Base-by-base conservation (phyloP, 1,140 invertebrate genomes). In the Caenorhabditis latens region DNA sequence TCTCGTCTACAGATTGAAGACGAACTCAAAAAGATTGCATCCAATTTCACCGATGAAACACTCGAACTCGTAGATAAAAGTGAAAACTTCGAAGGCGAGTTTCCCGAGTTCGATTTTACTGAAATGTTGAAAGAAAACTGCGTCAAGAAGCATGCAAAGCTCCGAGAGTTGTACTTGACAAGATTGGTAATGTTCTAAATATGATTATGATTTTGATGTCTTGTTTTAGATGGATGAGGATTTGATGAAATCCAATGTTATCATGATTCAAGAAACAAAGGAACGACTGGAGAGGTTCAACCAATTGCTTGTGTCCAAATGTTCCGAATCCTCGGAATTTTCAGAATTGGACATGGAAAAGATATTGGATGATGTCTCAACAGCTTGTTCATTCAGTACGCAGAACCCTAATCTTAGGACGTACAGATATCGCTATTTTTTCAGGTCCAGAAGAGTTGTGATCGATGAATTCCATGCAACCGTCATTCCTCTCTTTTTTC, bases 321-420 rank as follows among this genome's bases (percentile, higher is more conserved):
- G 1, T 8, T 7, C 67, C 6, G 67, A 43, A 46, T 16, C 43
- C 2, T n/a, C 43, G 19, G n/a, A 3, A 32, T 53, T 46, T 19
- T 43, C 8, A 8, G 65, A 71, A 43, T 3, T 32, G 40, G 71
- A 79, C n/a, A 5, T 79, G 21, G 19, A 79, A 4, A 24, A 24
- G n/a, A 79, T 79, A 53, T n/a, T 79, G n/a, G 71, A 79, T 53
- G 71, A 79, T 14, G 71, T 79, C 13, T 79, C 71, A 40, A 79
- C 71, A n/a, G 43, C 46, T 79, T 46, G 42, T 14, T 79, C 71
- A 9, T 79, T 79, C 53, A 53, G 71, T 79, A n/a, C 53, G 71
- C 1, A 53, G 50, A 53, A 53, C 16, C 50, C 4, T 53, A 4
- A 53, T 53, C 4, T 16, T 53, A 13, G 16, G 50, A 53, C 32